Evolutionary conservation across 2,888 invertebrate genomes (phyloP).

Genomic region (Ceraclea dissimilis): DNA sequence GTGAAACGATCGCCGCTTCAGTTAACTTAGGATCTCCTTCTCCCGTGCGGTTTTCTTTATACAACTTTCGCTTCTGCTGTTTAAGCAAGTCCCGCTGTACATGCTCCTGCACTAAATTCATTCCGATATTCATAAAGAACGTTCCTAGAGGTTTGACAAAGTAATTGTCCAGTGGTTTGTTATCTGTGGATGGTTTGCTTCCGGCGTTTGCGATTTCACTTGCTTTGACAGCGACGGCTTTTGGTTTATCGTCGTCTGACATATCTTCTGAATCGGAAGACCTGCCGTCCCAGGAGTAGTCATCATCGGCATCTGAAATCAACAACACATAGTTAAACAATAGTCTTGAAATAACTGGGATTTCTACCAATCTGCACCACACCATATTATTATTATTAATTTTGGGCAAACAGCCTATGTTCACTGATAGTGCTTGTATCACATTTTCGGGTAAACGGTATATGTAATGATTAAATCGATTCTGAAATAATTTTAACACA

Average conservation of each 20-base stretch:
- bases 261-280: conserved; percentile 29
- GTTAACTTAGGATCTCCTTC: conserved; percentile 59
- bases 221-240: conserved; percentile 47
- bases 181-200: neutral
- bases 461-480: no score
- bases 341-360: no score
- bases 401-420: no score
- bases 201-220: conserved; percentile 30
- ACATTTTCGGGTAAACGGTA: no score
- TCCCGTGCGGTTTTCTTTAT: conserved; percentile 53
- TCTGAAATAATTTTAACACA: no score
- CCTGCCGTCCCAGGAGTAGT: neutral
- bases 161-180: conserved; percentile 51
- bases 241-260: conserved; percentile 36
- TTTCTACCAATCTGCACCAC: no score
- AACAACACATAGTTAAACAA: no score
- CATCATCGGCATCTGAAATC: neutral
- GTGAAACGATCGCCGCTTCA: conserved; percentile 70
- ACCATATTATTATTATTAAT: no score
- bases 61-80: conserved; percentile 77
- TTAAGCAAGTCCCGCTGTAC: conserved; percentile 88
- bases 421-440: no score
- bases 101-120: conserved; percentile 84
- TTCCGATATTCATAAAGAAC: conserved; percentile 86
- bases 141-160: conserved; percentile 84